Conservation (phyloP, 2,888 invertebrate species). For the Aporophyla lueneburgensis region DNA sequence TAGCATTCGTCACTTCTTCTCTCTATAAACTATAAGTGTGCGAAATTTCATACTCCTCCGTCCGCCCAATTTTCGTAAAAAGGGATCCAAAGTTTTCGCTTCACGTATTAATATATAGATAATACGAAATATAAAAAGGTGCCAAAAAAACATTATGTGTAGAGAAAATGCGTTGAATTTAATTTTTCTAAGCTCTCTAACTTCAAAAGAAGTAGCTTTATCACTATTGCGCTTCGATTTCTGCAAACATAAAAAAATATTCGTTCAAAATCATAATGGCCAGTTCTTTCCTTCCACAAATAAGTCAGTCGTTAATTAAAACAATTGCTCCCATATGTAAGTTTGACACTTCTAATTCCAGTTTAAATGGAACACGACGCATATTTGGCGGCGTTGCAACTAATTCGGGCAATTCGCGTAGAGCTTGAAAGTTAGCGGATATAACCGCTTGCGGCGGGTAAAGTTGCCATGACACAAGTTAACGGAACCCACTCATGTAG, state of each 20-base stretch:
- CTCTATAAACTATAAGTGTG: no score
- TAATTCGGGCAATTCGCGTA: conserved; percentile 29
- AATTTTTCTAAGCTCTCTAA: background rate
- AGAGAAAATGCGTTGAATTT: background rate
- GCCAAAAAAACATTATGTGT: no score
- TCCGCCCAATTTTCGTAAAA: no score
- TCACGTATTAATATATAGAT: no score
- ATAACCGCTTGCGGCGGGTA: conserved; percentile 38
- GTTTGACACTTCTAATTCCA: conserved; percentile 18
- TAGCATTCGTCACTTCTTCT: no score
- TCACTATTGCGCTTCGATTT: background rate
- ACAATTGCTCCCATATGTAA: conserved; percentile 15
- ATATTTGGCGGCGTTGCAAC: conserved; percentile 26
- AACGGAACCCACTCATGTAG: conserved; percentile 6
- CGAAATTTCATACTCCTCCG: no score
- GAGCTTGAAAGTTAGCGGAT: conserved; percentile 38
- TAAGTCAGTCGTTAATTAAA: background rate
- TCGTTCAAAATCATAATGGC: background rate
- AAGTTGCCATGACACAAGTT: conserved; percentile 45
- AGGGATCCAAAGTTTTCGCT: no score
- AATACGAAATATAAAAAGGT: background rate
- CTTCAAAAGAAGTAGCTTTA: background rate
- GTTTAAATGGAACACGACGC: conserved; percentile 11
- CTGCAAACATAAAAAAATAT: background rate
- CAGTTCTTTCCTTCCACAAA: background rate